Evolutionary conservation across 2,888 invertebrate genomes (phyloP).

Genomic region (Zygothrica quintamaculata): DNA sequence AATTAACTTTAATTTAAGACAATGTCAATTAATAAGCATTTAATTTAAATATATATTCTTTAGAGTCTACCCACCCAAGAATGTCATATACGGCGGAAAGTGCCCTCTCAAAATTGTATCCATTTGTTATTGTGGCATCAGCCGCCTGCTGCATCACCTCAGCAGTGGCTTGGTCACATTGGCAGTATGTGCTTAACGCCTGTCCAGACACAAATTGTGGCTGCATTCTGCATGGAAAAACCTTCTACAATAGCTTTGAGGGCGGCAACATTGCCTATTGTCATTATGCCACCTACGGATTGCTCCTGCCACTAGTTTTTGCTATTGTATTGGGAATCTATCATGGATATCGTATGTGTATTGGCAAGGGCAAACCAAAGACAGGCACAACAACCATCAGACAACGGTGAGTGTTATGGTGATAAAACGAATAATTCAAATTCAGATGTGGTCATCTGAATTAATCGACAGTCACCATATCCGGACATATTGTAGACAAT

Average conservation of each 20-base stretch:
- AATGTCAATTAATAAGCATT: conserved; percentile 29
- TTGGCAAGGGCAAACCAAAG: conserved; percentile 86
- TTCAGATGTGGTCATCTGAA: conserved; percentile 65
- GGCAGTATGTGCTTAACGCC: conserved; percentile 88
- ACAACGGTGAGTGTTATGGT: conserved; percentile 79
- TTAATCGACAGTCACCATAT: conserved; percentile 54
- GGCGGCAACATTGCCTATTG: conserved; percentile 89
- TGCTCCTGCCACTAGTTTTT: conserved; percentile 87
- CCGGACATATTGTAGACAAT: too few relatives aligned
- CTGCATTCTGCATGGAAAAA: conserved; percentile 88
- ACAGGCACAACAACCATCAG: conserved; percentile 82
- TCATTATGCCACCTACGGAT: conserved; percentile 88
- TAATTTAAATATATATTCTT: conserved; percentile 17
- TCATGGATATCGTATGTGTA: conserved; percentile 89
- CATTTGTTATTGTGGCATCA: conserved; percentile 80
- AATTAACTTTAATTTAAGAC: conserved; percentile 32
- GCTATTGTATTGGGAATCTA: conserved; percentile 88
- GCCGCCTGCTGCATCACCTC: conserved; percentile 82
- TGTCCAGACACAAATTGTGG: conserved; percentile 89
- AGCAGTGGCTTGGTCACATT: conserved; percentile 89
- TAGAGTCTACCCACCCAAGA: conserved; percentile 22
- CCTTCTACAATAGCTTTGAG: conserved; percentile 87
- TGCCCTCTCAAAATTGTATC: conserved; percentile 82
- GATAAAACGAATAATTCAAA: conserved; percentile 35
- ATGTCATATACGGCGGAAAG: conserved; percentile 83